Conservation (phyloP, 2,797 vertebrate species). For the Enteromius treurensis region DNA sequence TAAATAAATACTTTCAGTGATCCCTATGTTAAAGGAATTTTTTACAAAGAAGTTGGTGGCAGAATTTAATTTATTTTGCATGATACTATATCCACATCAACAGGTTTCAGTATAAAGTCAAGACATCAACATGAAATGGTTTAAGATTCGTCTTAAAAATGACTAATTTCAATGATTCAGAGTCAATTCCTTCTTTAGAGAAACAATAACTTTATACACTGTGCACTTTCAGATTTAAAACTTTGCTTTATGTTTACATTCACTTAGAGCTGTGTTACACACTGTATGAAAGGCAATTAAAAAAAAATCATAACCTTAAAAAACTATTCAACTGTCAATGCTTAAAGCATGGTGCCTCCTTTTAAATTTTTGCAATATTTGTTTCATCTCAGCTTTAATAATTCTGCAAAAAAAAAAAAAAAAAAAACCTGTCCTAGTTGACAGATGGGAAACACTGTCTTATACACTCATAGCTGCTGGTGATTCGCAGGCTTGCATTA, state of each 20-base stretch:
- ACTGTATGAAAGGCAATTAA: no score
- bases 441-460: conserved; percentile 31
- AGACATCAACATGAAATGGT: background rate
- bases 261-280: no score
- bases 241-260: no score
- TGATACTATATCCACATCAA: background rate
- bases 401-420: background rate
- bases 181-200: no score
- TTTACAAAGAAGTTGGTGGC: background rate
- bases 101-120: background rate
- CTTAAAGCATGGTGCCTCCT: no score
- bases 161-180: no score
- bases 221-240: no score
- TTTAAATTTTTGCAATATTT: background rate
- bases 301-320: no score
- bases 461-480: conserved; percentile 29
- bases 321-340: no score
- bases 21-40: no score
- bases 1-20: background rate
- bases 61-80: background rate
- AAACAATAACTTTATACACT: no score
- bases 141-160: no score
- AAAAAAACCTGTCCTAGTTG: background rate
- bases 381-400: background rate
- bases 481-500: conserved; percentile 68